These are phyloP conservation scores for Melitaea cinxia DNA, from an alignment of 1,140 invertebrate species.

Conservation along the genomic window DNA sequence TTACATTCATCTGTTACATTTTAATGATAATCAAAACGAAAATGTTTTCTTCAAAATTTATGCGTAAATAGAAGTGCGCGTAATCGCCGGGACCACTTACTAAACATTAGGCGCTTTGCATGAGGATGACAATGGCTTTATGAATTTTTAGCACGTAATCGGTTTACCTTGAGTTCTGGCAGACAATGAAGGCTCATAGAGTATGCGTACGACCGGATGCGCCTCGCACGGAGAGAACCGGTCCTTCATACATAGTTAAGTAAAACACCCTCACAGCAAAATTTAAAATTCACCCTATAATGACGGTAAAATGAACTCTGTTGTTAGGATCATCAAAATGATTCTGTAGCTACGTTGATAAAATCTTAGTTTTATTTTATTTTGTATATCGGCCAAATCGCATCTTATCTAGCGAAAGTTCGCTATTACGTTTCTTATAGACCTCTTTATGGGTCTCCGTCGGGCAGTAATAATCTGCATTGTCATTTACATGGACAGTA, in stretches of 20 bases:
- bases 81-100: slow-evolving; percentile 44
- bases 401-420: slow-evolving; percentile 54
- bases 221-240: slow-evolving; percentile 49
- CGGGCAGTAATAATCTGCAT: slow-evolving; percentile 77
- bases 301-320: slow-evolving; percentile 57
- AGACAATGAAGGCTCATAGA: slow-evolving; percentile 60
- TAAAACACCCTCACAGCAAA: slow-evolving; percentile 52
- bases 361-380: slow-evolving; percentile 40
- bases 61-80: slow-evolving; percentile 20
- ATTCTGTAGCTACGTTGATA: slow-evolving; percentile 36
- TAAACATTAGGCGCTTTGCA: slow-evolving; percentile 54
- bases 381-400: slow-evolving; percentile 43
- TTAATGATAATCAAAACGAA: slow-evolving; percentile 14
- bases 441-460: slow-evolving; percentile 69
- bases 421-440: slow-evolving; percentile 65
- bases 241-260: slow-evolving; percentile 74
- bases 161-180: slow-evolving; percentile 65
- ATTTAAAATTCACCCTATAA: slow-evolving; percentile 75
- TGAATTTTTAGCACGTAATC: slow-evolving; percentile 74
- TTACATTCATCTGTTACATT: slow-evolving; percentile 21
- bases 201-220: slow-evolving; percentile 66
- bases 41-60: slow-evolving; percentile 25
- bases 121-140: slow-evolving; percentile 63
- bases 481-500: slow-evolving; percentile 74
- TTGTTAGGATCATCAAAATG: slow-evolving; percentile 59